Evolutionary conservation across 2,888 invertebrate genomes (phyloP).

Genomic region (Coenonympha arcania): DNA sequence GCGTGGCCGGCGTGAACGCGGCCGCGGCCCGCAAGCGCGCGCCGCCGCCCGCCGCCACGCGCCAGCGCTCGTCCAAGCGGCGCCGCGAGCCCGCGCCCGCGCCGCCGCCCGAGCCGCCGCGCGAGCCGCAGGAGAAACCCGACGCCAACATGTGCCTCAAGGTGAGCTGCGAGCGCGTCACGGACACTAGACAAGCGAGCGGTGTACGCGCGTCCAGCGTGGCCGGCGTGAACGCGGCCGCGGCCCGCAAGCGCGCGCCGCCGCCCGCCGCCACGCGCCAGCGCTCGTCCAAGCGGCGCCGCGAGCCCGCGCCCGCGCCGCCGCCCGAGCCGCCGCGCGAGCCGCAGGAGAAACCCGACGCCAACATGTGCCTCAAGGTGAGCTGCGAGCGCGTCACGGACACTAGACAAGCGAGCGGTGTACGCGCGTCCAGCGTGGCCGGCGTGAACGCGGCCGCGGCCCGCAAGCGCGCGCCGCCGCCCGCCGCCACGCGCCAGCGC

Average conservation of each 20-base stretch:
- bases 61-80: conserved; percentile 49
- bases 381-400: too few species aligned
- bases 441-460: conserved; percentile 29
- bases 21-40: conserved; percentile 45
- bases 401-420: too few species aligned
- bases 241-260: conserved; percentile 47
- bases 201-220: too few species aligned
- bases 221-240: conserved; percentile 26
- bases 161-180: too few species aligned
- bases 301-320: conserved; percentile 59
- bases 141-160: conserved; percentile 90
- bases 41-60: conserved; percentile 40
- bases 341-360: conserved; percentile 85
- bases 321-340: conserved; percentile 76
- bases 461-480: conserved; percentile 45
- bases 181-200: too few species aligned
- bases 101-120: conserved; percentile 71
- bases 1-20: conserved; percentile 27
- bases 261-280: conserved; percentile 47
- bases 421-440: too few species aligned
- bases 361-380: conserved; percentile 87
- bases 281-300: conserved; percentile 42
- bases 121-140: conserved; percentile 84
- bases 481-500: conserved; percentile 50
- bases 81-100: conserved; percentile 55